Evolutionary conservation across 2,797 vertebrate species (phyloP).

Genomic region (Anableps anableps): DNA sequence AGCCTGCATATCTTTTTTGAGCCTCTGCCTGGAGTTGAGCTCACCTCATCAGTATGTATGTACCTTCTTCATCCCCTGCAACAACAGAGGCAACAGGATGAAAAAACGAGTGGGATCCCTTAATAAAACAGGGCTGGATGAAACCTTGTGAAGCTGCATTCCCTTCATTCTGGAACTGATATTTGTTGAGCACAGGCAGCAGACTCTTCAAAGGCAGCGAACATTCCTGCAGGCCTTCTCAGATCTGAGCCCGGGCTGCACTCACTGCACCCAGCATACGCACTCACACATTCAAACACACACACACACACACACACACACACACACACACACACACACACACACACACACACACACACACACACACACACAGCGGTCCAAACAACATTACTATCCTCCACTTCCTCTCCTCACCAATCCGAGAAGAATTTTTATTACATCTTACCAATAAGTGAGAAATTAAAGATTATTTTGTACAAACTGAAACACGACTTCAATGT

Average conservation of each 20-base stretch:
- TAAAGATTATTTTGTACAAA: not conserved
- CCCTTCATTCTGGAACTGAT: slow-evolving; percentile 77
- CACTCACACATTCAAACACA: slow-evolving; percentile 20
- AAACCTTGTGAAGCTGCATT: slow-evolving; percentile 77
- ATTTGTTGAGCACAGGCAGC: slow-evolving; percentile 76
- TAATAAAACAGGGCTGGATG: slow-evolving; percentile 80
- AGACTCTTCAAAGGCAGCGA: slow-evolving; percentile 77
- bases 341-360: slow-evolving; percentile 18
- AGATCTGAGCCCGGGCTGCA: slow-evolving; percentile 71
- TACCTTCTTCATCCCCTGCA: slow-evolving; percentile 66
- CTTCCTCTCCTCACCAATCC: slow-evolving; percentile 25
- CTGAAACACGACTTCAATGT: not conserved
- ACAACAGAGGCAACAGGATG: slow-evolving; percentile 72
- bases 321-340: slow-evolving; percentile 37
- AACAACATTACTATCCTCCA: slow-evolving; percentile 23
- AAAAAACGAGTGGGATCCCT: slow-evolving; percentile 72
- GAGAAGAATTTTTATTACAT: slow-evolving; percentile 11
- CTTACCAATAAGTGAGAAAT: slow-evolving; percentile 2
- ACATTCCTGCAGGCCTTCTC: slow-evolving; percentile 78
- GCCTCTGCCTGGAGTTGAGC: slow-evolving; percentile 59
- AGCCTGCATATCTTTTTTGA: slow-evolving; percentile 55
- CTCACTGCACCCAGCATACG: slow-evolving; percentile 51
- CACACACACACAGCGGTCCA: slow-evolving; percentile 5
- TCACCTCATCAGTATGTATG: slow-evolving; percentile 76
- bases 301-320: slow-evolving; percentile 32